Conservation (phyloP, 2,888 invertebrate genomes). For the Melikaiella ostensackeni region DNA sequence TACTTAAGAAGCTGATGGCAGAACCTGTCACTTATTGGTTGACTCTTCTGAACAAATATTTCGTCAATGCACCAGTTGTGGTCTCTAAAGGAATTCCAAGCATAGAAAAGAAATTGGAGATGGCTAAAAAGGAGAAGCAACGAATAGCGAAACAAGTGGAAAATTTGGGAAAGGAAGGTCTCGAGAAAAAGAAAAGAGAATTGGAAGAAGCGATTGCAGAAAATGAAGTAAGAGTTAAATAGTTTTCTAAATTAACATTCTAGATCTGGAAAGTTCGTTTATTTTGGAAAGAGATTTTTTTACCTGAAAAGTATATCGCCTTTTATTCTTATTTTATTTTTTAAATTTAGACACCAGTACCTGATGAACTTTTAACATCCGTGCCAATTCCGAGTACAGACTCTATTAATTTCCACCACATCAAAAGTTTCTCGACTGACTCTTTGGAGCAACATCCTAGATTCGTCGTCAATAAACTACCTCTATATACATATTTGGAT, state of each 20-base stretch:
- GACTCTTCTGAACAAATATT: slow-evolving; percentile 83
- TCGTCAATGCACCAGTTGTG: slow-evolving; percentile 82
- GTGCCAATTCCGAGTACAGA: slow-evolving; percentile 88
- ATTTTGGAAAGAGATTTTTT: neutral
- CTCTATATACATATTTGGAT: slow-evolving; percentile 88
- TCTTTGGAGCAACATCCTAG: slow-evolving; percentile 77
- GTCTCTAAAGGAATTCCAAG: slow-evolving; percentile 84
- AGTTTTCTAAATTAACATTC: slow-evolving; percentile 39
- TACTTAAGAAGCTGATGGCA: slow-evolving; percentile 80
- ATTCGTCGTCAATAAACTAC: slow-evolving; percentile 82
- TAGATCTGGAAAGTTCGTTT: neutral
- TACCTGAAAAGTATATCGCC: neutral
- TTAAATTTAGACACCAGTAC: slow-evolving; percentile 82
- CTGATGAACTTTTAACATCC: slow-evolving; percentile 84
- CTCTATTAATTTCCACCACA: slow-evolving; percentile 84
- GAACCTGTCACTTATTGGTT: slow-evolving; percentile 86
- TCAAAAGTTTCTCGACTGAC: slow-evolving; percentile 78
- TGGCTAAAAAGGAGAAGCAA: slow-evolving; percentile 86
- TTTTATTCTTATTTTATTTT: slow-evolving; percentile 43
- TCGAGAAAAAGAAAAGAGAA: slow-evolving; percentile 81
- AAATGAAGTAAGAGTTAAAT: slow-evolving; percentile 83
- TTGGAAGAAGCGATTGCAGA: slow-evolving; percentile 85
- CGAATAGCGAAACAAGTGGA: slow-evolving; percentile 84
- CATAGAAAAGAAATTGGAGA: slow-evolving; percentile 81
- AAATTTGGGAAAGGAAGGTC: slow-evolving; percentile 83